phyloP scores from a whole-genome alignment of 1,140 invertebrate genomes.

The Neuroterus valhalla region DNA sequence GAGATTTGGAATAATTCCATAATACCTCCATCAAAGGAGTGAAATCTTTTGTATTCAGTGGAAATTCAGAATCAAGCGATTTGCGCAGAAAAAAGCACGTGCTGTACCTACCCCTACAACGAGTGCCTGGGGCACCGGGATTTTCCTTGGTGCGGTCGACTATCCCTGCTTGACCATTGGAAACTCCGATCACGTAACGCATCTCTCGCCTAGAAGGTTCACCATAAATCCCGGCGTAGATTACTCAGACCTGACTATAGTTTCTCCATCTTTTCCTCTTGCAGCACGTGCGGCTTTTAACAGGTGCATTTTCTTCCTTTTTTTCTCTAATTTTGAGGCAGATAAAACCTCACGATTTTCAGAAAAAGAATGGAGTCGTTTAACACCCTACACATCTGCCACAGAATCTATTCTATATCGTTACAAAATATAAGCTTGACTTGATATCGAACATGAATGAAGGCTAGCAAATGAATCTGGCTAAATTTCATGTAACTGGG shows the following conservation, averaged over 20 bases:
- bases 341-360: conserved; percentile 16
- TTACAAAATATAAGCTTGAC: too few species aligned
- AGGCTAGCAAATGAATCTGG: too few species aligned
- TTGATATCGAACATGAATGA: too few species aligned
- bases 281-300: conserved; percentile 18
- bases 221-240: conserved; percentile 65
- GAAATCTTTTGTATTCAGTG: neutral
- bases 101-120: neutral
- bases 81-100: conserved; percentile 20
- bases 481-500: too few species aligned
- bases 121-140: neutral
- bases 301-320: neutral
- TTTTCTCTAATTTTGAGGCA: conserved; percentile 1
- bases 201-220: conserved; percentile 58
- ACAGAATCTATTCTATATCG: too few species aligned
- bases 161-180: conserved; percentile 47
- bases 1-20: neutral
- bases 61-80: conserved; percentile 10
- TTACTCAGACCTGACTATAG: conserved; percentile 54
- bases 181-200: conserved; percentile 65
- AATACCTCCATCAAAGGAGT: neutral
- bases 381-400: too few species aligned
- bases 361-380: too few species aligned
- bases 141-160: conserved; percentile 41
- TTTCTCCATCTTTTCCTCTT: conserved; percentile 41